Base-by-base conservation (phyloP, 2,113 vertebrate species). In the Tympanuchus pallidicinctus region DNA sequence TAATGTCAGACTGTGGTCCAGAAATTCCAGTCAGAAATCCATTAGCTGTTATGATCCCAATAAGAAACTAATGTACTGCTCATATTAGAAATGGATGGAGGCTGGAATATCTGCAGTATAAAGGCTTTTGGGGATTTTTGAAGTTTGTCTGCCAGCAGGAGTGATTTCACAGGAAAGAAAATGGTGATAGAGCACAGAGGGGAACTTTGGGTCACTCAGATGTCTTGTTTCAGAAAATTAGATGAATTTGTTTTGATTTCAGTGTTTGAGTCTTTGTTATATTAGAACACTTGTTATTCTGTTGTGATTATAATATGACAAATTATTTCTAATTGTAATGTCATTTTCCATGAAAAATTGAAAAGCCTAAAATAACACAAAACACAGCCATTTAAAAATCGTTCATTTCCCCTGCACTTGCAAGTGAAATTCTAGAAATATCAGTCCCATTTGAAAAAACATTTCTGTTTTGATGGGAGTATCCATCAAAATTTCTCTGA, bases 301-400 rank as follows among this genome's bases (percentile, higher is more conserved):
- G 92, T 95, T 95, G 60, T 95, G 91, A 95, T 91, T 89, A 60
- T 60, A 88, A 73, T 82, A 77, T 96, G 82, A 66, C 63, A 91
- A 93, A 95, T 95, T 89, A 96, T 94, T 95, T 80, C 72, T 85
- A 92, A 92, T 71, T 87, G 64, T 85, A 95, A 92, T 89, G 36
- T 73, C 30, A 82, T 24, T 61, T 94, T 87, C 34, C 11, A 60
- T 71, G 24, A 74, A 91, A 83, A 89, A 87, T 43, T 14, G 2
- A 71, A 93, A 93, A 61, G 14, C 74, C 34, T 92, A 74, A 84
- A 87, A 89, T 74, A 88, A 67, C 24, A 18, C 42, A 57, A 89
- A 92, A 69, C 48, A 0, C 14, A 70, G 1, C 6, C 17, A 76
- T 45, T 83, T 80, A 9, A 60, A 91, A 76, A 67, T 20, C 59